Evolutionary conservation across 92 coral and sea anemone species (phyloP), one percentile per base, ranked within the genome.

Genomic region (Desmophyllum pertusum): DNA sequence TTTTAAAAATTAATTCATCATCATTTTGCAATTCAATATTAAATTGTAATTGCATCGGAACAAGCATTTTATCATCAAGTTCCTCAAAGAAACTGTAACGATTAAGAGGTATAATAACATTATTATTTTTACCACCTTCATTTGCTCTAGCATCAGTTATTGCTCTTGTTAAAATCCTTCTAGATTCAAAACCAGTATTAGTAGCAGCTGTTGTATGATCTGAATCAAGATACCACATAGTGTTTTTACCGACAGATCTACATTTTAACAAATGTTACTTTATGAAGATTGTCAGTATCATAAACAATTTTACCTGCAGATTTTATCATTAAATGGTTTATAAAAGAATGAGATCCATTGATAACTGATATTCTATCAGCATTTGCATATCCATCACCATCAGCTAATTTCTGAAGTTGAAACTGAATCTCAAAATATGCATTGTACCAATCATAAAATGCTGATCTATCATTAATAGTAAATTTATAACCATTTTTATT

Each of bases 81-180:
- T 68, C 84, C 30, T 85, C 83, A 33, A 88, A 83, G 10, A 67
- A 88, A 11, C 62, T 17, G 53, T 88, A 88, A 0, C 92, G 36
- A 27, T 88, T 88, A 0, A 88, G 46, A 1, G 89, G 81, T 2
- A 83, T 83, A 0, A 66, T 53, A 3, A n/a, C 77, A 38, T 64
- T 74, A 18, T n/a, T n/a, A n/a, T n/a, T n/a, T n/a, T n/a, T n/a
- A n/a, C n/a, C n/a, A n/a, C n/a, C n/a, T n/a, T n/a, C n/a, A n/a
- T n/a, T n/a, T n/a, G n/a, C n/a, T n/a, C n/a, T n/a, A n/a, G n/a
- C n/a, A n/a, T n/a, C n/a, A 64, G 1, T 27, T 6, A 14, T 42
- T 39, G 40, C 69, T 39, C 36, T 35, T 2, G 57, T 62, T 2
- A 78, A 11, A 9, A 62, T 0, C 7, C 72, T 38, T 13, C 83